A percentile compares a stretch with the other conserved stretches of the same genome.
phyloP scores from a whole-genome alignment of 2,113 vertebrate species.

The Charadrius vociferus region DNA sequence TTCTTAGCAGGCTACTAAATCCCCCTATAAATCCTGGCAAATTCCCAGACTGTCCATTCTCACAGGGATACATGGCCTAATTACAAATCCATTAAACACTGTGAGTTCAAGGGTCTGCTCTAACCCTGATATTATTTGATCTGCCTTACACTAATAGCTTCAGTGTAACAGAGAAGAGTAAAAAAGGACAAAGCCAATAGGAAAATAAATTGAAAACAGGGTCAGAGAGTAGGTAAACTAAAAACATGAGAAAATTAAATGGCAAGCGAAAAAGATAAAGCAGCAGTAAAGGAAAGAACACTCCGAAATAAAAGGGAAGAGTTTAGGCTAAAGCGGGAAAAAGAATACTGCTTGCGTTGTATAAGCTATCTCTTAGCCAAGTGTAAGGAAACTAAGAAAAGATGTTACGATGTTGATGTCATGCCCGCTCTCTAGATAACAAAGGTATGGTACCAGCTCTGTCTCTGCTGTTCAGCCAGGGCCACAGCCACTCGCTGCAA shows the following conservation, averaged over 20 bases:
- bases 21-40: slow-evolving; percentile 36
- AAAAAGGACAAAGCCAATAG: background rate
- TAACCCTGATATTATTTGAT: slow-evolving; percentile 11
- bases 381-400: background rate
- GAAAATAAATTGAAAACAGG: background rate
- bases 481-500: background rate
- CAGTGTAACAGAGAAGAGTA: background rate
- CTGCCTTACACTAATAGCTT: background rate
- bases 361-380: background rate
- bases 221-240: background rate
- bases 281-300: background rate
- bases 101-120: slow-evolving; percentile 27
- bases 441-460: background rate
- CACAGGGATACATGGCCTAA: slow-evolving; percentile 33
- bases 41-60: slow-evolving; percentile 31
- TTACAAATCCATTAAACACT: slow-evolving; percentile 49
- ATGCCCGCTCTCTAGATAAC: no score
- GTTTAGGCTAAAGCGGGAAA: background rate
- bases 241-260: background rate
- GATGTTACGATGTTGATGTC: background rate
- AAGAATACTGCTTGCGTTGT: background rate
- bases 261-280: background rate
- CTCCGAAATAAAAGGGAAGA: background rate
- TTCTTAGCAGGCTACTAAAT: slow-evolving; percentile 44
- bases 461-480: background rate